A percentile compares a stretch with the other conserved stretches of the same genome.
Conservation (phyloP, 2,888 invertebrate genomes). For the Apodemia hepburni region DNA sequence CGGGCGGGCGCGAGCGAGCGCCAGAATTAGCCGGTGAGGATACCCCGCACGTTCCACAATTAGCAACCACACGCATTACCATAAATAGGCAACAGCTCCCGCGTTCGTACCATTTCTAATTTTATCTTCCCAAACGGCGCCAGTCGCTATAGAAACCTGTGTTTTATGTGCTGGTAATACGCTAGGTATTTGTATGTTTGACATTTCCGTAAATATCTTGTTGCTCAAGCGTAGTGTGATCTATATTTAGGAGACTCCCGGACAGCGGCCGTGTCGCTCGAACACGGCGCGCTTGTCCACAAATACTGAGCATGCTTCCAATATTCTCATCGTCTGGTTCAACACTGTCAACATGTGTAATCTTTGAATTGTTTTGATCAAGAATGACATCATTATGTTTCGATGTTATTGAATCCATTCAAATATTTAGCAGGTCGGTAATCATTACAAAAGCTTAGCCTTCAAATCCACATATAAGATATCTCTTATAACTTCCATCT, state of each 20-base stretch:
- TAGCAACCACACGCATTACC: constrained; percentile 60
- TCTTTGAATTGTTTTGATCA: constrained; percentile 4
- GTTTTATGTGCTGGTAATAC: constrained; percentile 35
- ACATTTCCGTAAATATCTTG: constrained; percentile 49
- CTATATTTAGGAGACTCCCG: constrained; percentile 38
- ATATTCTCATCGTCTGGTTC: neutral
- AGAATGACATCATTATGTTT: neutral
- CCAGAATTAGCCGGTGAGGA: constrained; percentile 47
- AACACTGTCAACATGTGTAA: constrained; percentile 1
- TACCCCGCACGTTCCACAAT: constrained; percentile 54
- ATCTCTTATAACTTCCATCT: no score
- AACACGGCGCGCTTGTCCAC: constrained; percentile 1
- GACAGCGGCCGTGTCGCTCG: constrained; percentile 17
- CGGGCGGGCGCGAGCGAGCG: constrained; percentile 12
- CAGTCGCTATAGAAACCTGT: constrained; percentile 36
- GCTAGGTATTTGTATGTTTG: constrained; percentile 38
- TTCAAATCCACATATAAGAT: neutral
- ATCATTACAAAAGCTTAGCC: neutral
- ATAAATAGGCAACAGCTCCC: constrained; percentile 74
- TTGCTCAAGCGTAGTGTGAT: constrained; percentile 30
- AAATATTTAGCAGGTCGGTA: neutral
- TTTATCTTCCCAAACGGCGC: constrained; percentile 44
- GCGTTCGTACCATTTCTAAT: constrained; percentile 64
- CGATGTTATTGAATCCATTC: neutral
- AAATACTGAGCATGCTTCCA: neutral